Evolutionary conservation across 2,888 invertebrate genomes (phyloP), one percentile per base, ranked within the genome.

Genomic region (Rugalucina vietnamica): DNA sequence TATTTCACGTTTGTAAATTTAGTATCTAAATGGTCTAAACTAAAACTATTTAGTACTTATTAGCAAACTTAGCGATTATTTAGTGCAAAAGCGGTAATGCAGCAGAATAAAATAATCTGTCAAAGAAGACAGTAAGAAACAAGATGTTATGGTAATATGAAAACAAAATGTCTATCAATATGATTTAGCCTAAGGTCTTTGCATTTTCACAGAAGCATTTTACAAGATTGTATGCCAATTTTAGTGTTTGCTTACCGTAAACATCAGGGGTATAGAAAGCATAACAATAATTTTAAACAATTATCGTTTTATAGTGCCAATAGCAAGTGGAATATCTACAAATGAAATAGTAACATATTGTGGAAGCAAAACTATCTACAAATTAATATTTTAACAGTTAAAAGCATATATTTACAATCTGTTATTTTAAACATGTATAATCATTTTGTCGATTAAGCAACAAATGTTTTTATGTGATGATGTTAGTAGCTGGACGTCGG

Each of bases 241-340:
- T n/a, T n/a, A n/a, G n/a, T n/a, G n/a, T n/a, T n/a, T n/a, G n/a
- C n/a, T n/a, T n/a, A n/a, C n/a, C n/a, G n/a, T n/a, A n/a, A n/a
- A n/a, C n/a, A 60, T 29, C 5, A 10, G 60, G 60, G 60, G 18
- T 60, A 27, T 5, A 60, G 60, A 27, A 60, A 65, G 34, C 21
- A 24, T 1, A 65, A 65, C 14, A 10, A 65, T 18, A 65, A 5
- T 29, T 18, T 65, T 10, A 65, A 29, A 34, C 5, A 18, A 65
- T 65, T 65, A 34, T 34, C 65, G 34, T 29, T 65, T 65, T 65
- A 32, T 18, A 34, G 21, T 3, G 21, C 18, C 34, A 34, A 65
- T 3, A 21, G 65, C 65, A 65, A 65, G 29, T 29, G 27, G 21
- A 65, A 65, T 65, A 65, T 65, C 65, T 65, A 65, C 65, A 65